These are phyloP conservation scores for Phoenicopterus ruber DNA, from an alignment of 2,113 vertebrate species.

Conservation along the genomic window DNA sequence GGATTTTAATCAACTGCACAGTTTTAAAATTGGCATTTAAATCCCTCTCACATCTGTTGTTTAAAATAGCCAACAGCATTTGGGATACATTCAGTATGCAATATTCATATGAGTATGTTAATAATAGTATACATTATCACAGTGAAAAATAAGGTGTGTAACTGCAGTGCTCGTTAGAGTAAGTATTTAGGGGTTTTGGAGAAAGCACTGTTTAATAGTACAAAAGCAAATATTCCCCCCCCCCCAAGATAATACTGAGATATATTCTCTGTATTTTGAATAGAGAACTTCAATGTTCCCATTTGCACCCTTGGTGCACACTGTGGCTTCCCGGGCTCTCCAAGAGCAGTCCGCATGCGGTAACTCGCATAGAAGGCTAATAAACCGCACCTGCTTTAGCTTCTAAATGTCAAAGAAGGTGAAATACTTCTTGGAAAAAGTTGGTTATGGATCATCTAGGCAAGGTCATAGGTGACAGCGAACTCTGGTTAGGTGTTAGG, in stretches of 20 bases:
- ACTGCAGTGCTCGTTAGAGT: background rate
- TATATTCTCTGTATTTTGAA: background rate
- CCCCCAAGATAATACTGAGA: background rate
- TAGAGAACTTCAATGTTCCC: background rate
- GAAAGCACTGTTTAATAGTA: background rate
- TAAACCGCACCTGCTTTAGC: conserved; percentile 5
- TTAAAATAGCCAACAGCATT: conserved; percentile 27
- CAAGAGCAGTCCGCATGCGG: background rate
- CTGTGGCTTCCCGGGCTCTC: background rate
- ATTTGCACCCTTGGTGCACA: background rate
- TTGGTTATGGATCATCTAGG: background rate
- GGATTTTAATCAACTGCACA: conserved; percentile 50
- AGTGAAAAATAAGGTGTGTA: background rate
- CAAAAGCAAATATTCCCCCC: background rate
- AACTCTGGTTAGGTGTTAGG: background rate
- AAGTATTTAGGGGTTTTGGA: background rate
- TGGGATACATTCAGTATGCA: conserved; percentile 13
- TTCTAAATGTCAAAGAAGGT: background rate
- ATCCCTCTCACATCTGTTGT: conserved; percentile 55
- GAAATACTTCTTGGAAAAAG: background rate
- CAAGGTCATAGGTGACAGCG: background rate
- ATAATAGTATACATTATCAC: background rate
- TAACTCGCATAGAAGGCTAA: background rate
- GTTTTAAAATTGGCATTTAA: conserved; percentile 58
- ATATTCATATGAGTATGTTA: conserved; percentile 28